These are phyloP conservation scores for Tringa solitaria DNA, from an alignment of 2,113 vertebrate species.

Conservation along the genomic window DNA sequence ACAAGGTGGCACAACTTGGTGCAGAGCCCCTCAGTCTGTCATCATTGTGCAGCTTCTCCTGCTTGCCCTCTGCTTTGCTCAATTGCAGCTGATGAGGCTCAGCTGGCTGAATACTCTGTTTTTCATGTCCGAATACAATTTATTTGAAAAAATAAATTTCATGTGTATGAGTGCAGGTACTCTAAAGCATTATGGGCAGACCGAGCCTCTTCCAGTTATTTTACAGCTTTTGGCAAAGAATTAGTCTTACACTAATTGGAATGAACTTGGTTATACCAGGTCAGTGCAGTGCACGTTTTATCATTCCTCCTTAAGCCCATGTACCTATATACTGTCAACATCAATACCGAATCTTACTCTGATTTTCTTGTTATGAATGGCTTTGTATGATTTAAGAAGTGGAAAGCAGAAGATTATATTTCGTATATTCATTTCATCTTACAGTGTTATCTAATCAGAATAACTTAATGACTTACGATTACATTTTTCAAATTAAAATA, in stretches of 20 bases:
- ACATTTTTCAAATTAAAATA: slow-evolving; percentile 42
- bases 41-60: background rate
- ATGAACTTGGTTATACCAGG: background rate
- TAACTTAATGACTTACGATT: slow-evolving; percentile 5
- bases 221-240: background rate
- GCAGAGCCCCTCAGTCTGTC: background rate
- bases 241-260: background rate
- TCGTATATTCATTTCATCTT: slow-evolving; percentile 21
- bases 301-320: background rate
- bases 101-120: background rate
- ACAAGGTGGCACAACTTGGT: background rate
- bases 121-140: background rate
- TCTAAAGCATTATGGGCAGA: background rate
- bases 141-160: background rate
- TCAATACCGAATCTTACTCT: background rate
- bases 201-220: background rate
- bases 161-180: background rate
- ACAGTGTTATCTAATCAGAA: slow-evolving; percentile 28
- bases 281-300: background rate
- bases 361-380: background rate
- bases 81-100: background rate
- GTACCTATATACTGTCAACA: background rate
- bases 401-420: background rate
- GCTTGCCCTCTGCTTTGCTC: background rate
- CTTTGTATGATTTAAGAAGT: slow-evolving; percentile 7